Conservation (phyloP, 2,113 vertebrate genomes). For the Mus musculus region GRCm39 chr4:70234501-70235000, state of each 20-base stretch:
- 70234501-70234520: too few relatives aligned
- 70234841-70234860: neutral
- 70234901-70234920: neutral
- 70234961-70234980: neutral
- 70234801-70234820: neutral
- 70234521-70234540: too few relatives aligned
- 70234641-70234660: too few relatives aligned
- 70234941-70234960: neutral
- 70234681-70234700: neutral
- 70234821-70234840: neutral
- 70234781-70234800: neutral
- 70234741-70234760: neutral
- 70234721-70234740: neutral
- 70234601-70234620: too few relatives aligned
- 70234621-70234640: too few relatives aligned
- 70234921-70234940: neutral
- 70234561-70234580: too few relatives aligned
- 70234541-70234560: too few relatives aligned
- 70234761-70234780: neutral
- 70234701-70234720: neutral
- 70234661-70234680: neutral
- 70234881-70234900: neutral
- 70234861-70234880: neutral
- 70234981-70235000: neutral
- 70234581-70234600: too few relatives aligned